Conservation (phyloP, 2,113 vertebrate species). For the Chaetodon trifascialis region DNA sequence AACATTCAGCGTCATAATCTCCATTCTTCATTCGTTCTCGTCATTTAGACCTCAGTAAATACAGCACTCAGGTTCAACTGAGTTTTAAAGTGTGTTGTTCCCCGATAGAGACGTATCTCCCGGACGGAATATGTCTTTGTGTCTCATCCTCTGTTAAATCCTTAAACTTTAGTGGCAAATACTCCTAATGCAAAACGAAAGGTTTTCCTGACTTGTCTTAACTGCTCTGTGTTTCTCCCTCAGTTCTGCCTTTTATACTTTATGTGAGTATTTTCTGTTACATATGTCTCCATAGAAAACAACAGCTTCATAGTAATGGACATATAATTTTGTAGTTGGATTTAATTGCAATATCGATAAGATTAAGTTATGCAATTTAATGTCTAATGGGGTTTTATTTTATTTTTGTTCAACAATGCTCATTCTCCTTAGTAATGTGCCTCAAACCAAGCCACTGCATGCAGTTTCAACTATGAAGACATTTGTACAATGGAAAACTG, state of each 20-base stretch:
- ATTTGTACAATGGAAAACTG: slow-evolving; percentile 87
- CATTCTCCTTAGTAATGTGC: slow-evolving; percentile 85
- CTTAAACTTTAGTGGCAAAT: slow-evolving; percentile 58
- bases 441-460: slow-evolving; percentile 88
- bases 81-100: slow-evolving; percentile 56
- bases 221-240: slow-evolving; percentile 65
- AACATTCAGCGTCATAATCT: slow-evolving; percentile 26
- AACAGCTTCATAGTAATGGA: slow-evolving; percentile 67
- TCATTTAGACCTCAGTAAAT: slow-evolving; percentile 67
- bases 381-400: slow-evolving; percentile 30
- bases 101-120: slow-evolving; percentile 44
- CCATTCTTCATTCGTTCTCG: slow-evolving; percentile 12
- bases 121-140: slow-evolving; percentile 67
- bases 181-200: slow-evolving; percentile 64
- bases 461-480: slow-evolving; percentile 85
- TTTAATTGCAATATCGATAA: slow-evolving; percentile 82
- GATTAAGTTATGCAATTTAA: slow-evolving; percentile 87
- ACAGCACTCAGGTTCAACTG: slow-evolving; percentile 76
- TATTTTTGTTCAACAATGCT: slow-evolving; percentile 67
- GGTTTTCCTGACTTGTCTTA: slow-evolving; percentile 73
- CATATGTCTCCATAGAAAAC: slow-evolving; percentile 67
- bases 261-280: slow-evolving; percentile 62
- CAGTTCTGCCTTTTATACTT: slow-evolving; percentile 70
- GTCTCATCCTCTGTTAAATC: slow-evolving; percentile 58
- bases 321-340: slow-evolving; percentile 74